phyloP scores from a whole-genome alignment of 2,113 vertebrate genomes.

The Formicarius rufipectus region DNA sequence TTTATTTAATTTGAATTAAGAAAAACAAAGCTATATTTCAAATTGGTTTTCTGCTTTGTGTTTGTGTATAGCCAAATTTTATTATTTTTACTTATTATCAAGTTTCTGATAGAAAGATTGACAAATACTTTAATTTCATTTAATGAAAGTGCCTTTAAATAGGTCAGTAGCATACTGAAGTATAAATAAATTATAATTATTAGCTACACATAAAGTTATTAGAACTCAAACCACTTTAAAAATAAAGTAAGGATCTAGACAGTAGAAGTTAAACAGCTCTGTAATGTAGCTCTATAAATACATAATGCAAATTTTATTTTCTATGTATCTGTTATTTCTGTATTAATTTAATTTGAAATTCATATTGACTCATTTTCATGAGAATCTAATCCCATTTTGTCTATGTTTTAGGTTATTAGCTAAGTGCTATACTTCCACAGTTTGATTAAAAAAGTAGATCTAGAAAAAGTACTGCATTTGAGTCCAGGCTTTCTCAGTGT shows the following conservation, averaged over 20 bases:
- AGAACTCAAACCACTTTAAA: neutral
- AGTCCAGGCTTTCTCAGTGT: neutral
- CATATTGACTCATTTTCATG: neutral
- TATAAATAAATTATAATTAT: neutral
- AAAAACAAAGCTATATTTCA: neutral
- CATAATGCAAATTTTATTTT: neutral
- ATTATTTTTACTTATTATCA: neutral
- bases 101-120: neutral
- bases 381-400: neutral
- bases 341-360: neutral
- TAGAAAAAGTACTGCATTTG: neutral
- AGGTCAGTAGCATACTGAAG: neutral
- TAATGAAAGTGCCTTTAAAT: neutral
- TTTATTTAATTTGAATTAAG: neutral
- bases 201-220: neutral
- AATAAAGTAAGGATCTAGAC: neutral
- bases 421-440: neutral
- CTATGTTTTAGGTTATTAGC: neutral
- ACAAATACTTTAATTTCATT: neutral
- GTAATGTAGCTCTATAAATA: accelerated
- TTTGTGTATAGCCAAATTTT: neutral
- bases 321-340: neutral
- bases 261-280: neutral
- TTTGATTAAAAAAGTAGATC: neutral
- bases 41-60: neutral